phyloP scores from a whole-genome alignment of 2,888 invertebrate species.

The Acrobasis consociella region DNA sequence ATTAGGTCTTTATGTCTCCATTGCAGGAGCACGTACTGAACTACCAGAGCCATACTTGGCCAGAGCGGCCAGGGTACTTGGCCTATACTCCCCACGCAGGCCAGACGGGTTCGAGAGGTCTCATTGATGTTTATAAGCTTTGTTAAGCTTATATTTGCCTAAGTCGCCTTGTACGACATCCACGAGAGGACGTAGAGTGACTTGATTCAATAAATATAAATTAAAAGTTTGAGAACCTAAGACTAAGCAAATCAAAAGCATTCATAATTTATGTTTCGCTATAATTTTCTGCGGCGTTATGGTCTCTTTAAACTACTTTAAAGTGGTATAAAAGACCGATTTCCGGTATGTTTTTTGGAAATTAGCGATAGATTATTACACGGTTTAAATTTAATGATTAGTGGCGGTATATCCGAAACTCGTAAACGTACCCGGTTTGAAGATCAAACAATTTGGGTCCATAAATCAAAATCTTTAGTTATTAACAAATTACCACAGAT shows the following conservation, averaged over 20 bases:
- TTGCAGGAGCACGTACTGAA: too few species aligned
- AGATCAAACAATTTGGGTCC: conserved; percentile 8
- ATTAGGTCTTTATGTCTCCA: too few species aligned
- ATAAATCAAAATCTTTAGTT: conserved; percentile 17
- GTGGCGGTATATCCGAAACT: conserved; percentile 17
- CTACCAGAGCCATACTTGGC: too few species aligned
- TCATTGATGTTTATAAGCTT: too few species aligned
- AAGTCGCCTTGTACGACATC: too few species aligned
- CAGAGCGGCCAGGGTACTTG: too few species aligned
- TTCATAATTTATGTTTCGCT: conserved; percentile 19
- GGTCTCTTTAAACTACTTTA: conserved; percentile 41
- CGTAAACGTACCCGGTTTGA: neutral
- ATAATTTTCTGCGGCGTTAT: conserved; percentile 41
- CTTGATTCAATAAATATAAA: too few species aligned
- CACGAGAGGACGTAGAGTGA: too few species aligned
- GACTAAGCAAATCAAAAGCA: conserved; percentile 18
- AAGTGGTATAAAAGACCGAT: conserved; percentile 40
- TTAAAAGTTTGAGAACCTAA: conserved; percentile 6
- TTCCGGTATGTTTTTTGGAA: conserved; percentile 42
- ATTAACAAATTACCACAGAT: conserved; percentile 7
- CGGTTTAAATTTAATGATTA: conserved; percentile 37
- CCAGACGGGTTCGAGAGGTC: too few species aligned
- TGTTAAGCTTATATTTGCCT: too few species aligned
- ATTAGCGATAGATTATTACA: conserved; percentile 31
- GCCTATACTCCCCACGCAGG: too few species aligned